A percentile compares a stretch with the other conserved stretches of the same genome.
Conservation (phyloP, 2,113 vertebrate species). For the Capricornis sumatraensis region DNA sequence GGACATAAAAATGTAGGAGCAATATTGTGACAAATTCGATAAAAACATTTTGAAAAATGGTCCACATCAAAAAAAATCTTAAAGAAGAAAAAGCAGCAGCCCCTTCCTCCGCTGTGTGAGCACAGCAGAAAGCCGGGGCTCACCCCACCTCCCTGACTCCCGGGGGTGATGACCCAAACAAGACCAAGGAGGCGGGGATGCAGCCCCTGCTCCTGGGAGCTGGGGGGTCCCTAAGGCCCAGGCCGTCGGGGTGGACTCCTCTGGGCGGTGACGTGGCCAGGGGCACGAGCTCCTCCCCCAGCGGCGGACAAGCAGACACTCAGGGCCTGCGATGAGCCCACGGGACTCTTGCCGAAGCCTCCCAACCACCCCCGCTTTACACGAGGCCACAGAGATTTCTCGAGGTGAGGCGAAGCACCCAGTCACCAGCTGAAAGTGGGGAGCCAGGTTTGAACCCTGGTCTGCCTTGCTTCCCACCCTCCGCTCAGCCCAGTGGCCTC, state of each 20-base stretch:
- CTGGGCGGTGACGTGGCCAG: neutral
- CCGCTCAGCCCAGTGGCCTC: neutral
- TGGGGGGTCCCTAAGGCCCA: neutral
- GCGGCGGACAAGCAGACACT: neutral
- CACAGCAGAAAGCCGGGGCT: neutral
- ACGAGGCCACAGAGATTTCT: neutral
- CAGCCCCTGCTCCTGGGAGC: neutral
- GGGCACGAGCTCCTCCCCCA: neutral
- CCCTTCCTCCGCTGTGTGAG: neutral
- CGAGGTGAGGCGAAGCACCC: fast-evolving
- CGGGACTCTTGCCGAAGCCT: fast-evolving
- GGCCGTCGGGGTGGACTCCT: neutral
- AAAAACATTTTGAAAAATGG: neutral
- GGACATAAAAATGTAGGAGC: neutral
- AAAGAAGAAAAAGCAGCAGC: neutral
- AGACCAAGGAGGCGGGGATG: neutral
- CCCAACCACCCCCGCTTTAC: fast-evolving
- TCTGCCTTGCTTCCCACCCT: fast-evolving
- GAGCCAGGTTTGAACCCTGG: neutral
- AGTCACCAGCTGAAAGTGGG: fast-evolving
- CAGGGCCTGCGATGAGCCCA: neutral
- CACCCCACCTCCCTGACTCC: neutral
- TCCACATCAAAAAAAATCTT: neutral
- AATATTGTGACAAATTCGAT: neutral
- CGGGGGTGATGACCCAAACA: fast-evolving